These are phyloP conservation scores for Dasypus novemcinctus DNA, from an alignment of 2,113 vertebrate genomes.

Conservation along the genomic window DNA sequence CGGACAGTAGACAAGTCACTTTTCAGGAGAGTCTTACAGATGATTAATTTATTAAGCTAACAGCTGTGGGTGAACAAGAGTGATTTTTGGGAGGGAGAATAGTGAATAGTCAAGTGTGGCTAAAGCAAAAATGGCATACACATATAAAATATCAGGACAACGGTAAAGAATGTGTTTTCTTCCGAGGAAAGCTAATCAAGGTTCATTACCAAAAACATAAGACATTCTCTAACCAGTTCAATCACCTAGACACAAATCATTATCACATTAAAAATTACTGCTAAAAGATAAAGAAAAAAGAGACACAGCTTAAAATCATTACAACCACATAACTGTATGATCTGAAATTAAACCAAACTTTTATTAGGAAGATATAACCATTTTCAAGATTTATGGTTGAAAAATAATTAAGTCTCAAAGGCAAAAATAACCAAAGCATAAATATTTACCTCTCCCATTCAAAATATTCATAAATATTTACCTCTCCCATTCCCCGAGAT, in stretches of 20 bases:
- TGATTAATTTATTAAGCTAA: slow-evolving; percentile 58
- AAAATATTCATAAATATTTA: slow-evolving; percentile 81
- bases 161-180: slow-evolving; percentile 11
- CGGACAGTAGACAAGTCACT: slow-evolving; percentile 17
- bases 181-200: slow-evolving; percentile 37
- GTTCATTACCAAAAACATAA: slow-evolving; percentile 41
- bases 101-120: slow-evolving; percentile 46
- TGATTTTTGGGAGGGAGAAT: slow-evolving; percentile 40
- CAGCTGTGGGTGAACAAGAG: slow-evolving; percentile 39
- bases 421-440: slow-evolving; percentile 20
- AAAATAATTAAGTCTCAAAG: slow-evolving; percentile 14
- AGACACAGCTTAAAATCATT: not conserved
- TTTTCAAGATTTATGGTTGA: slow-evolving; percentile 30
- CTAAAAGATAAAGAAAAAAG: not conserved
- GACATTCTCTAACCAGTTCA: slow-evolving; percentile 29
- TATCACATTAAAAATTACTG: slow-evolving; percentile 38
- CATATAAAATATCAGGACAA: slow-evolving; percentile 59
- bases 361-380: not conserved
- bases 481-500: slow-evolving; percentile 98
- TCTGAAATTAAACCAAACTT: not conserved
- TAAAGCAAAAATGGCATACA: slow-evolving; percentile 59
- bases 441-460: slow-evolving; percentile 94
- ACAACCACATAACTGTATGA: not conserved
- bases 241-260: slow-evolving; percentile 51
- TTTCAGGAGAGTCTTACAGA: slow-evolving; percentile 41